A percentile compares a stretch with the other conserved stretches of the same genome.
Conservation (phyloP, 2,797 vertebrate species). For the Distichodus sexfasciatus region DNA sequence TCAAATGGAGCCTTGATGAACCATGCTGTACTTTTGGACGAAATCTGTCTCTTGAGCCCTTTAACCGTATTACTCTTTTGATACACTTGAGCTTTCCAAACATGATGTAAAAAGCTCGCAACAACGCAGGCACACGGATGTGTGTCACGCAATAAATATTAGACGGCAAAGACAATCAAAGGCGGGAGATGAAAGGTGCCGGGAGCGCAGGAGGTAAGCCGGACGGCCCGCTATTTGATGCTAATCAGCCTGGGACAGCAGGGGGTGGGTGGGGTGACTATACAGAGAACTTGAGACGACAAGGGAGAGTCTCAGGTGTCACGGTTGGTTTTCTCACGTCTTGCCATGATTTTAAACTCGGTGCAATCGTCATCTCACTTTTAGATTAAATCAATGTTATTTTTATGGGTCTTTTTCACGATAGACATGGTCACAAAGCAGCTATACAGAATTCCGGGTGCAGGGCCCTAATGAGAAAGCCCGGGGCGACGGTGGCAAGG, state of each 20-base stretch:
- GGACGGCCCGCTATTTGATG: not conserved
- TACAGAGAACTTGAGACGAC: slow-evolving; percentile 2
- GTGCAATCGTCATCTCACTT: slow-evolving; percentile 1
- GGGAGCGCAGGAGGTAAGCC: slow-evolving; percentile 1
- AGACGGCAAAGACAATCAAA: slow-evolving; percentile 12
- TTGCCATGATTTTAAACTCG: not conserved
- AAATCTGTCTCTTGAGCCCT: not conserved
- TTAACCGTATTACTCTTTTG: slow-evolving; percentile 4
- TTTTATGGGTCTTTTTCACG: no score
- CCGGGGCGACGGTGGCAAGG: no score
- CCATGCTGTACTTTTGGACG: not conserved
- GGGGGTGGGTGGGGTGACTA: not conserved
- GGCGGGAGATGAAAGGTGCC: not conserved
- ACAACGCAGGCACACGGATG: not conserved
- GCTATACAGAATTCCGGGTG: no score
- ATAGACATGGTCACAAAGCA: no score
- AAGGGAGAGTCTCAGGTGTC: not conserved
- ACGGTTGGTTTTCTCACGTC: slow-evolving; percentile 17
- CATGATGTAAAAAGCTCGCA: slow-evolving; percentile 32
- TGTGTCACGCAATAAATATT: slow-evolving; percentile 18
- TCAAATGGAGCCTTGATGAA: not conserved
- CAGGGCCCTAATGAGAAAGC: no score
- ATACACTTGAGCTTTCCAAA: not conserved
- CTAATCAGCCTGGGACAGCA: not conserved
- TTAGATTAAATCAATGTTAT: no score